Evolutionary conservation across 2,888 invertebrate genomes (phyloP).

Genomic region (Nemapogon koenigi): DNA sequence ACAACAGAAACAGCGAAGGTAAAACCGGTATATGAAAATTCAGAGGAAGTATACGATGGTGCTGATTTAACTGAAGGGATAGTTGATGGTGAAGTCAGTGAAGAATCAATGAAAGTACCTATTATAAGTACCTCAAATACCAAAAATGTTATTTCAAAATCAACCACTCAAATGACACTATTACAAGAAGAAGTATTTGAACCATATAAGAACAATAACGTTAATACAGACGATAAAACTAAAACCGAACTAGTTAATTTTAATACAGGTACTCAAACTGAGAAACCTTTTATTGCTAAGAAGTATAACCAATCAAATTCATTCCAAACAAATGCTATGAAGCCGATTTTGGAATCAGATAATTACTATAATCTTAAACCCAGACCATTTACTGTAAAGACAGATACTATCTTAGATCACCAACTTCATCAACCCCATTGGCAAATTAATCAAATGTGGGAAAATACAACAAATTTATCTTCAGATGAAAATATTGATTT

Average conservation of each 20-base stretch:
- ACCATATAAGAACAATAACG: slow-evolving; percentile 8
- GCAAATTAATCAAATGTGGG: slow-evolving; percentile 54
- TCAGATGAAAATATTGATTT: slow-evolving; percentile 48
- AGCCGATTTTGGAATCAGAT: slow-evolving; percentile 31
- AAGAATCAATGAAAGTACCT: slow-evolving; percentile 54
- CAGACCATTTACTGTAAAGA: slow-evolving; percentile 46
- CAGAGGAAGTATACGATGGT: slow-evolving; percentile 53
- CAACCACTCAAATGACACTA: slow-evolving; percentile 29
- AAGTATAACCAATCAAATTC: slow-evolving; percentile 31
- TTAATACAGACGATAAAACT: slow-evolving; percentile 22
- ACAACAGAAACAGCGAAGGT: slow-evolving; percentile 19
- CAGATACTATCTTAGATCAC: slow-evolving; percentile 38
- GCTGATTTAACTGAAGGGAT: slow-evolving; percentile 34
- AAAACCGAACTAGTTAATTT: slow-evolving; percentile 26
- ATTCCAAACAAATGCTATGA: slow-evolving; percentile 43
- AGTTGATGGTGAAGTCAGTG: slow-evolving; percentile 47
- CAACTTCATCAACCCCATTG: slow-evolving; percentile 56
- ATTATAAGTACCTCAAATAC: slow-evolving; percentile 40
- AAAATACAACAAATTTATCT: slow-evolving; percentile 42
- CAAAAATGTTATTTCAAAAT: slow-evolving; percentile 17
- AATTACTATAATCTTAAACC: slow-evolving; percentile 37
- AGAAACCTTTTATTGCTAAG: slow-evolving; percentile 41
- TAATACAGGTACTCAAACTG: slow-evolving; percentile 52
- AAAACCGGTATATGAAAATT: slow-evolving; percentile 46
- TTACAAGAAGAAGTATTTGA: slow-evolving; percentile 30